Base-by-base conservation (phyloP, 2,113 vertebrate species). In the Eclectus roratus region DNA sequence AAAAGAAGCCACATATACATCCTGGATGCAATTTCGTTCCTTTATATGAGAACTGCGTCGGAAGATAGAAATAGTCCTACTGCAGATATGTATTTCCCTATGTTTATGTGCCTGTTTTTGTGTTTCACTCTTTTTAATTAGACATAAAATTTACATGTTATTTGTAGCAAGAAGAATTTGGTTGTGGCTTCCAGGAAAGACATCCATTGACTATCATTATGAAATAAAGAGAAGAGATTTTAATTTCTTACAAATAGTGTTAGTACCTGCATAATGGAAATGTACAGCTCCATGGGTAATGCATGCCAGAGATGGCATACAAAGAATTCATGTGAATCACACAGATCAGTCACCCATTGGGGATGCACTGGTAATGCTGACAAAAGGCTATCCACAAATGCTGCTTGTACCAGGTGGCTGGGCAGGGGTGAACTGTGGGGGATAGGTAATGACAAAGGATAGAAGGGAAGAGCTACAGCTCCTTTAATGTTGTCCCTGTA, bases 321-420 rank as follows among this genome's bases (percentile, higher is more conserved):
- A 47, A 53, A 71, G 66, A 44, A 19, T 29, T 31, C 23, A 18
- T 20, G n/a, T 78, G 37, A 73, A 58, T 55, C 37, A 12, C 16
- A n/a, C 0, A 0, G 3, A 24, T 29, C 55, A 29, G 66, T 29
- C 71, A 53, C 17, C 39, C 1, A 0, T 4, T 33, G 37, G 17
- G 43, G 31, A 17, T 35, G 29, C 17, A 13, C 6, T 11, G 24
- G 19, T 18, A 17, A 58, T 0, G 7, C 27, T 68, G 58, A 28
- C 18, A 68, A 72, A 27, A 80, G 13, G 27, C 17, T 69, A 53
- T 61, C 47, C 41, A 35, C 28, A 79, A 50, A 61, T 13, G 8
- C 46, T 50, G 60, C 55, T 29, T 14, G 44, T 33, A 27, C 20
- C 10, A 17, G 0, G 1, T 11, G 28, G 33, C 41, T n/a, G 29